Base-by-base conservation (phyloP, 2,113 vertebrate genomes). In the Cephalopholis sonnerati region DNA sequence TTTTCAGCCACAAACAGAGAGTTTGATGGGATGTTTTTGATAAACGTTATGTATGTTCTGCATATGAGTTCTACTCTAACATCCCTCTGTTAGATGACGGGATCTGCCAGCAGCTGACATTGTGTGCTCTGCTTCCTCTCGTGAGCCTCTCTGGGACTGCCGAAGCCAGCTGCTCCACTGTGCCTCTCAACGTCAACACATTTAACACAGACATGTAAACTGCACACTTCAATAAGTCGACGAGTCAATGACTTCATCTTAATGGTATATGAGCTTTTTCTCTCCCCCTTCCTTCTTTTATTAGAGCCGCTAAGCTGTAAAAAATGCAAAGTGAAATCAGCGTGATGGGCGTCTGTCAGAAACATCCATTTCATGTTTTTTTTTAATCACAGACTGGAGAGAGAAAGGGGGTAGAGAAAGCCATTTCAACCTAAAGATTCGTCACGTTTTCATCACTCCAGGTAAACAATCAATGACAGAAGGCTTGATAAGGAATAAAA, bases 161-260 rank as follows among this genome's bases (percentile, higher is more conserved):
- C n/a, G 62, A 48, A 74, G 92, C 90, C 92, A 92, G 89, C 90
- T 90, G 91, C 90, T 92, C 86, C 87, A 82, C 89, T 83, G 82
- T 76, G 77, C 91, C 86, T 86, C 87, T 82, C 84, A 76, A 84
- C 70, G 32, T 91, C 87, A 87, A 89, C 91, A 87, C 85, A 82
- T 90, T 89, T 88, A 92, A 89, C 84, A 90, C 90, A 85, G 74
- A 81, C 85, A 87, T 84, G 87, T 92, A 89, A 91, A 93, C 90
- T 5, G 68, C 88, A 92, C 90, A 90, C 91, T 92, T 86, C 61
- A 89, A 81, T 88, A 84, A 82, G 76, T 80, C 5, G 41, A 81
- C 16, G 41, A 83, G 71, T 85, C 76, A 77, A 46, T 68, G 81
- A 80, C 81, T 87, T 72, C 67, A 77, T 78, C 85, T 73, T 77